Base-by-base conservation (phyloP, 2,888 invertebrate species). In the Melieria crassipennis region DNA sequence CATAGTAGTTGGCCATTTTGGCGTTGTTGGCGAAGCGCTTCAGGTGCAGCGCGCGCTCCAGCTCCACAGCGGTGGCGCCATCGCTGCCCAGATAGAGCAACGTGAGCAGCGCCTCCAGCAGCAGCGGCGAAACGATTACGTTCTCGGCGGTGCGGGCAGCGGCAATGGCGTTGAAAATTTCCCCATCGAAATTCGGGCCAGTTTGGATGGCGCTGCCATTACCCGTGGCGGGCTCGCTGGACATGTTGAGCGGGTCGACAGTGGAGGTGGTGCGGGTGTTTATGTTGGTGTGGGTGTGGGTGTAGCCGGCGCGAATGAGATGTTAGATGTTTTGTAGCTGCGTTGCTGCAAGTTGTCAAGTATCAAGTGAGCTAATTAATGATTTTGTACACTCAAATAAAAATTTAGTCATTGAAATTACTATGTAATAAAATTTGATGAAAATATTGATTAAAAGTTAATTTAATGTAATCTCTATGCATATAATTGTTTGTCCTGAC, bases 1-100 rank as follows among this genome's bases (percentile, higher is more conserved):
- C 81, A 78, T 80, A 86, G 66, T 79, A 81, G 7, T 82, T 80
- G 16, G 84, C 83, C 80, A 85, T 81, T 73, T 80, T 81, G 4
- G 79, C 78, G 71, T 83, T 81, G 47, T 83, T 75, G 46, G 80
- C 78, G 6, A 82, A 82, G 30, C 81, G 75, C 67, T 79, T 76
- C 45, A 84, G 75, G 42, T 82, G 75, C 46, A 85, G 57, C 11
- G 76, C 67, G 4, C 75, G 71, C 65, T 82, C 79, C 45, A 85
- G 64, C 42, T 85, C 81, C 65, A 81, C 81, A 1, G 85, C 85
- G 0, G 85, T 84, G 58, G 84, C 75, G 0, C 91, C 91, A 52
- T 89, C 88, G 0, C 94, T 91, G 1, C 93, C 94, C 82, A 94
- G 92, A 74, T 90, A 92, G 2, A 94, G 87, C 76, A 94, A 89